phyloP scores from a whole-genome alignment of 2,113 vertebrate species.

The Oenanthe melanoleuca region DNA sequence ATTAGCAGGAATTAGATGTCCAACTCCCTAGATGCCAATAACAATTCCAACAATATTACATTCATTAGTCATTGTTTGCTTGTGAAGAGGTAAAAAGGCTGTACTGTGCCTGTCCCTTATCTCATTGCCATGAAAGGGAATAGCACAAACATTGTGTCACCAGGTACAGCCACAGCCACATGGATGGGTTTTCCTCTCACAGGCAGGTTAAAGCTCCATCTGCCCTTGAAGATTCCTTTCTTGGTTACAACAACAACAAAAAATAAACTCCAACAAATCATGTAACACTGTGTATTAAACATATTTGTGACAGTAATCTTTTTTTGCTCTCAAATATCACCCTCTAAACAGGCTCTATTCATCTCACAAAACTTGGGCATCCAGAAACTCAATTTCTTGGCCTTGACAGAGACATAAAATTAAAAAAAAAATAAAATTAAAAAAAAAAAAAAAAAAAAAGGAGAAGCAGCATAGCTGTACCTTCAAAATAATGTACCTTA shows the following conservation, averaged over 20 bases:
- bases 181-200: accelerated
- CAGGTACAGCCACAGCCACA: neutral
- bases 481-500: neutral
- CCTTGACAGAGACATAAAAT: neutral
- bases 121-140: neutral
- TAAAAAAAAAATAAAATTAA: neutral
- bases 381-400: neutral
- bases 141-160: accelerated
- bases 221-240: neutral
- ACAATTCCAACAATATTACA: neutral
- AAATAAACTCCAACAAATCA: neutral
- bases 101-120: neutral
- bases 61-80: constrained; percentile 1
- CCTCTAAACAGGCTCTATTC: neutral
- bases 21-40: neutral
- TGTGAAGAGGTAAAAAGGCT: constrained; percentile 13
- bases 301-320: neutral
- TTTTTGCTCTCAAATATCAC: neutral
- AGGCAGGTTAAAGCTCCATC: neutral
- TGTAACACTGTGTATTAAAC: neutral
- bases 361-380: neutral
- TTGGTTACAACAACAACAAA: neutral
- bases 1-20: neutral
- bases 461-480: neutral
- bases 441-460: neutral